Conservation (phyloP, 2,797 vertebrate genomes). For the Lacerta agilis region DNA sequence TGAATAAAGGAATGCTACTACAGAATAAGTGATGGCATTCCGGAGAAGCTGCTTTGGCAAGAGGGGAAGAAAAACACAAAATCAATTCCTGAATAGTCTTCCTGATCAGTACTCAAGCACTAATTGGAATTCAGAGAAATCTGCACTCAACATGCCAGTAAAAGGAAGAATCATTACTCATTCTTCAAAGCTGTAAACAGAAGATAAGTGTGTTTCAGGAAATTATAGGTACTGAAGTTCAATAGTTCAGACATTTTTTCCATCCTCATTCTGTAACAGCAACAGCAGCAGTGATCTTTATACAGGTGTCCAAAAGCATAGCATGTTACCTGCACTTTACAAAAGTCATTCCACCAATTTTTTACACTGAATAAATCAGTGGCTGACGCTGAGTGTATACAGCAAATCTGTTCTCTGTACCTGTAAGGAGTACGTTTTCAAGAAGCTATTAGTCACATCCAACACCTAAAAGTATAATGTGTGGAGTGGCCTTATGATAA, state of each 20-base stretch:
- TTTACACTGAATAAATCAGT: neutral
- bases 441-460: neutral
- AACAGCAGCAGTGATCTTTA: conserved; percentile 1
- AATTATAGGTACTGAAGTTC: conserved; percentile 21
- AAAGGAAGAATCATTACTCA: neutral
- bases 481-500: neutral
- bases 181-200: conserved; percentile 34
- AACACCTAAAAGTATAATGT: neutral
- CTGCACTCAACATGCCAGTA: conserved; percentile 1
- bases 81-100: neutral
- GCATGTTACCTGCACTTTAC: neutral
- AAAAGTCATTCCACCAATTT: neutral
- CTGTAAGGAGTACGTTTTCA: neutral
- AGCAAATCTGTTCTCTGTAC: neutral
- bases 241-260: neutral
- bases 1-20: neutral
- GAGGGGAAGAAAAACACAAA: neutral
- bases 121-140: neutral
- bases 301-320: neutral
- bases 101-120: neutral
- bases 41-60: neutral
- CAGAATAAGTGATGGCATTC: neutral
- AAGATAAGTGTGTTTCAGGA: conserved; percentile 41
- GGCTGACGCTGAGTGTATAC: neutral
- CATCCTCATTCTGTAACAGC: neutral